A percentile compares a stretch with the other conserved stretches of the same genome.
phyloP scores from a whole-genome alignment of 2,797 vertebrate species.

The Diplodus sargus region DNA sequence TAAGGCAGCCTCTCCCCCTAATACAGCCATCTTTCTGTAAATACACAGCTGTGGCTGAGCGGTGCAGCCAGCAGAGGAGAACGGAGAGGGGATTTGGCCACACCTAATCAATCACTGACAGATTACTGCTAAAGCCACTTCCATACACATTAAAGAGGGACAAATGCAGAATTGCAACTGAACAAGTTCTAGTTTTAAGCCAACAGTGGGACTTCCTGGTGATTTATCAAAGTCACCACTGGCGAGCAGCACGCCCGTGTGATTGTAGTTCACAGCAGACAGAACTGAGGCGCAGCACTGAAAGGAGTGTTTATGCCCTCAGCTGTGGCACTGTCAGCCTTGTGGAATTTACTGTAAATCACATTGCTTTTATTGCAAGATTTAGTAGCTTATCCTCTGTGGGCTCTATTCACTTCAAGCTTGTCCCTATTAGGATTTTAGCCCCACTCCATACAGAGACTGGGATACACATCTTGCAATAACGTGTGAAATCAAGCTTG shows the following conservation, averaged over 20 bases:
- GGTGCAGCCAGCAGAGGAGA: conserved; percentile 80
- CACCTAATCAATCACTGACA: conserved; percentile 99
- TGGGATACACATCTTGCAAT: conserved; percentile 96
- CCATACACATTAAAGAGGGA: conserved; percentile 99
- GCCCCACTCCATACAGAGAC: conserved; percentile 94
- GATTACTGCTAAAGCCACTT: conserved; percentile 99
- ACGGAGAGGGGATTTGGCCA: conserved; percentile 89
- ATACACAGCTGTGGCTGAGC: conserved; percentile 87
- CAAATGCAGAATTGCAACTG: conserved; percentile 99
- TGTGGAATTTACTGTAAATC: conserved; percentile 99
- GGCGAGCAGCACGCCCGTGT: conserved; percentile 95
- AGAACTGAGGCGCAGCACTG: conserved; percentile 93
- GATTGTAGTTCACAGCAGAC: conserved; percentile 98
- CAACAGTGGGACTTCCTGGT: conserved; percentile 99
- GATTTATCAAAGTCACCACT: conserved; percentile 99
- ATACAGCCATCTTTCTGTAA: conserved; percentile 91
- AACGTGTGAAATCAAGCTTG: conserved; percentile 93
- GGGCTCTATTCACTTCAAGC: conserved; percentile 99
- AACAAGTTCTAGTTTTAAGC: conserved; percentile 99
- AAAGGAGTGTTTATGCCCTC: conserved; percentile 99
- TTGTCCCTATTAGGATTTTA: conserved; percentile 99
- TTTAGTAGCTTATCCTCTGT: conserved; percentile 99
- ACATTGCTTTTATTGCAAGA: conserved; percentile 99
- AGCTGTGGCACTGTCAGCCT: conserved; percentile 99
- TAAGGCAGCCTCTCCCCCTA: conserved; percentile 87